Conservation (phyloP, 2,888 invertebrate species). For the Fragum sueziense region DNA sequence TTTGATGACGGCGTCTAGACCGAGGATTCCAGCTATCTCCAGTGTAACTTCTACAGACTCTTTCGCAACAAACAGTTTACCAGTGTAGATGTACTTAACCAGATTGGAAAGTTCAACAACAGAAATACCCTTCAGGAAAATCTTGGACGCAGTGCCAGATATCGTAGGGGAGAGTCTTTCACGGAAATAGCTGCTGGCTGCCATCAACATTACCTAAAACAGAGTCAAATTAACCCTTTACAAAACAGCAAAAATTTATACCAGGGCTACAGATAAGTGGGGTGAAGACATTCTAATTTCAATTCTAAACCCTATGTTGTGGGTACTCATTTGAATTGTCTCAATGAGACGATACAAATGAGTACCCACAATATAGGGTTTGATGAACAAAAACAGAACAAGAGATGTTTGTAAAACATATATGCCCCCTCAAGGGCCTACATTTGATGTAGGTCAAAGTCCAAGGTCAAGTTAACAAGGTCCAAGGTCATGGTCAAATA, state of each 20-base stretch:
- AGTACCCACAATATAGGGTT: background rate
- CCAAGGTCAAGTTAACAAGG: too few species aligned
- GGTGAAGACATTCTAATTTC: too few species aligned
- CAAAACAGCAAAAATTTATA: too few species aligned
- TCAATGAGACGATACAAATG: background rate
- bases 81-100: slow-evolving; percentile 58
- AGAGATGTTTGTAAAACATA: too few species aligned
- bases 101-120: slow-evolving; percentile 57
- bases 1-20: slow-evolving; percentile 47
- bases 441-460: too few species aligned
- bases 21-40: slow-evolving; percentile 55
- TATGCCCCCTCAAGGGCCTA: too few species aligned
- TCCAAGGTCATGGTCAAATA: too few species aligned
- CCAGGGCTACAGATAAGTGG: too few species aligned
- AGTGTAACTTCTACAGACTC: slow-evolving; percentile 58
- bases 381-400: too few species aligned
- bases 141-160: slow-evolving; percentile 35
- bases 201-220: slow-evolving; percentile 57
- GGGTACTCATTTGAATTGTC: too few species aligned
- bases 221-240: too few species aligned
- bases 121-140: slow-evolving; percentile 57
- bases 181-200: slow-evolving; percentile 58
- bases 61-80: slow-evolving; percentile 55
- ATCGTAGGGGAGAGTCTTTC: slow-evolving; percentile 47
- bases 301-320: too few species aligned